A percentile compares a stretch with the other conserved stretches of the same genome.
These are phyloP conservation scores for Patella vulgata DNA, from an alignment of 1,140 invertebrate genomes.

Conservation along the genomic window DNA sequence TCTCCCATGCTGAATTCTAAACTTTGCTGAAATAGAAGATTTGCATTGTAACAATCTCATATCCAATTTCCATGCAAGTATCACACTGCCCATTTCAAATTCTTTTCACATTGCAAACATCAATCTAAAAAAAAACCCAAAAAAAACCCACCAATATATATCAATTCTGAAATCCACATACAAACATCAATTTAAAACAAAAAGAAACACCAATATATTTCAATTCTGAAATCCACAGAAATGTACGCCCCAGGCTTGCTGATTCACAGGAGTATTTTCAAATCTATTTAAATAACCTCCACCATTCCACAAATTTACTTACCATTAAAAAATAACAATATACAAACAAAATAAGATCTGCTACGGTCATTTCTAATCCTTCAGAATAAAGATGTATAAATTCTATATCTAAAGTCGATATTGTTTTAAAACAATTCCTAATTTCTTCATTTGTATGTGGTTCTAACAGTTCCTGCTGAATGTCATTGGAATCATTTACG, in stretches of 20 bases:
- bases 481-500: no score
- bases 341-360: conserved; percentile 84
- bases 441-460: conserved; percentile 23
- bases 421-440: conserved; percentile 22
- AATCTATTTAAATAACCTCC: no score
- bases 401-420: conserved; percentile 46
- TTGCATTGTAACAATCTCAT: background rate
- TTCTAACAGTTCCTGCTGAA: no score
- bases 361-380: conserved; percentile 82
- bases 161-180: background rate
- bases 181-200: background rate
- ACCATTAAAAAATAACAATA: conserved; percentile 76
- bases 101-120: background rate
- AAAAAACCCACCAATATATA: background rate
- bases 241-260: no score
- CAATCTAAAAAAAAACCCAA: background rate
- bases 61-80: conserved; percentile 2
- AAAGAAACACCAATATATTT: no score
- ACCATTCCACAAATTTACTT: conserved; percentile 16
- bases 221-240: no score
- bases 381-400: conserved; percentile 81
- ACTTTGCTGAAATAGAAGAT: conserved; percentile 20
- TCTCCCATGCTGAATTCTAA: conserved; percentile 23
- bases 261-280: no score
- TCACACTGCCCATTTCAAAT: background rate